Evolutionary conservation across 2,888 invertebrate species (phyloP).

Genomic region (Clivina fossor): DNA sequence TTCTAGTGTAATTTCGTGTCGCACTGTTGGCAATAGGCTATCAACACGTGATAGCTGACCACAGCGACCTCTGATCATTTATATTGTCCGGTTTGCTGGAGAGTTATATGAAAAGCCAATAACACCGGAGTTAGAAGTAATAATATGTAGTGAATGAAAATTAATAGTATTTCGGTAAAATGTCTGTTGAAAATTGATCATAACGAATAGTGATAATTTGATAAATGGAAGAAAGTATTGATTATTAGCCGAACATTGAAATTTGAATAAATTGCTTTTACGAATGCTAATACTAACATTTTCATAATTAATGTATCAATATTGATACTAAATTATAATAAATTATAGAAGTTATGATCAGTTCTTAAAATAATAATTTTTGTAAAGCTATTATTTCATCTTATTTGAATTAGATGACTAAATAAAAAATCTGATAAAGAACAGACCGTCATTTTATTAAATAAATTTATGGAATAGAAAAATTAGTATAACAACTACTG

Average conservation of each 20-base stretch:
- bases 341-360: too few species aligned
- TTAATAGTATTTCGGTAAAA: conserved; percentile 29
- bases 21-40: conserved; percentile 11
- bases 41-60: conserved; percentile 13
- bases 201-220: conserved; percentile 22
- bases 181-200: conserved; percentile 29
- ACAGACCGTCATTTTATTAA: too few species aligned
- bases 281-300: too few species aligned
- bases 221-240: conserved; percentile 26
- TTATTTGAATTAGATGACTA: too few species aligned
- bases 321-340: too few species aligned
- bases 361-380: too few species aligned
- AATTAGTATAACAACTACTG: too few species aligned
- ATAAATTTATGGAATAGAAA: too few species aligned
- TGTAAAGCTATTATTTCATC: too few species aligned
- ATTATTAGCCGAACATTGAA: conserved; percentile 14
- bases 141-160: conserved; percentile 25
- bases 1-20: conserved; percentile 25
- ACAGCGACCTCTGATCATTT: conserved; percentile 12
- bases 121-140: conserved; percentile 17
- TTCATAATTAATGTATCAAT: too few species aligned
- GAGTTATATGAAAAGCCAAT: neutral
- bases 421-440: too few species aligned
- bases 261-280: conserved; percentile 26
- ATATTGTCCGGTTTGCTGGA: too few species aligned